A percentile compares a stretch with the other conserved stretches of the same genome.
Conservation (phyloP, 1,140 invertebrate species). For the Caenorhabditis tropicalis region DNA sequence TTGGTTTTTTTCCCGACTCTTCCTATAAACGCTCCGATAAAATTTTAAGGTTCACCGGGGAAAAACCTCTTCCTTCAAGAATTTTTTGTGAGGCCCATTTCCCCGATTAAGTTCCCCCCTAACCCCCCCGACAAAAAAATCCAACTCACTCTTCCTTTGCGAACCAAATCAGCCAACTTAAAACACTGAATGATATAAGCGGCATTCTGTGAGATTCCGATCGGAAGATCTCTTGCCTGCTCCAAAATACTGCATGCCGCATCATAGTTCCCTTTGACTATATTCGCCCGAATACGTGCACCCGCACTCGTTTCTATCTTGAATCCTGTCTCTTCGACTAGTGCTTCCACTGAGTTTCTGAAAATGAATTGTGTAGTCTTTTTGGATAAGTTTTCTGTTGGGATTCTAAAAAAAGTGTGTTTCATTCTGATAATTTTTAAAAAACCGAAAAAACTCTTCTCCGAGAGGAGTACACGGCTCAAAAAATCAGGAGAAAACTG, state of each 20-base stretch:
- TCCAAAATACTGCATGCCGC: background rate
- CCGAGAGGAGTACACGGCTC: too few relatives aligned
- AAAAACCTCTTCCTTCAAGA: too few relatives aligned
- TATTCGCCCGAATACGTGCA: background rate
- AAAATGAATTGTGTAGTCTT: background rate
- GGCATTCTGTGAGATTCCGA: background rate
- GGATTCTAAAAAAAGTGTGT: too few relatives aligned
- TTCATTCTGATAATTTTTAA: too few relatives aligned
- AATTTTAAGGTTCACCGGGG: too few relatives aligned
- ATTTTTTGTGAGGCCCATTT: too few relatives aligned
- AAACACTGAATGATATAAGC: background rate
- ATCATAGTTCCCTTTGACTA: constrained; percentile 18
- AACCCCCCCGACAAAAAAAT: background rate
- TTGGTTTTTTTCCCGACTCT: too few relatives aligned
- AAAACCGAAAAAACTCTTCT: too few relatives aligned
- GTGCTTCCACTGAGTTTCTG: constrained; percentile 13
- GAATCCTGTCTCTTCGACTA: constrained; percentile 8
- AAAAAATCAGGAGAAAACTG: too few relatives aligned
- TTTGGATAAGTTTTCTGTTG: too few relatives aligned
- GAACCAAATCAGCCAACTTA: constrained; percentile 15
- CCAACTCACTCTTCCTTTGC: background rate
- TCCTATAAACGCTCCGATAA: too few relatives aligned
- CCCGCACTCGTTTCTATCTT: constrained; percentile 3
- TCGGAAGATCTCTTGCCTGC: background rate
- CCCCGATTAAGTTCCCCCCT: too few relatives aligned